These are phyloP conservation scores for Dynastes grantii DNA, from an alignment of 2,888 invertebrate genomes.

Conservation along the genomic window DNA sequence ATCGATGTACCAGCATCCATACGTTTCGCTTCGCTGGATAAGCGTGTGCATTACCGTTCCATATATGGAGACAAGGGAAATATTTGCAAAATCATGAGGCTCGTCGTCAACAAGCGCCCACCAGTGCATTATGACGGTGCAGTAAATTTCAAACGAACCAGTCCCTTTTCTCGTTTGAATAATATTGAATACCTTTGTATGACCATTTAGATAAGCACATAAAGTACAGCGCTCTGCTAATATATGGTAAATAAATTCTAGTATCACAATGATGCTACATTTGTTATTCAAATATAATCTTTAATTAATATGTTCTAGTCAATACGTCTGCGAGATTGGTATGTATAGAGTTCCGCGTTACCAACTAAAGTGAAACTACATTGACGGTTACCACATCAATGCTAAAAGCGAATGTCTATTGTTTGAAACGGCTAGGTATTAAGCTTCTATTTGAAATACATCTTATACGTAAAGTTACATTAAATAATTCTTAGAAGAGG, in stretches of 20 bases:
- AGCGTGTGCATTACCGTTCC: conserved; percentile 27
- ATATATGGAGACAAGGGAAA: conserved; percentile 19
- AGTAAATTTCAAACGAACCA: conserved; percentile 42
- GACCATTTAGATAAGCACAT: conserved; percentile 1
- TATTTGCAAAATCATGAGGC: conserved; percentile 41
- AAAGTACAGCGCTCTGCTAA: background rate
- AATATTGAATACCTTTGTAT: conserved; percentile 10
- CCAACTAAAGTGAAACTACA: background rate
- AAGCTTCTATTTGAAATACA: too few species aligned
- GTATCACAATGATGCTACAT: background rate
- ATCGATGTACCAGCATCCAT: background rate
- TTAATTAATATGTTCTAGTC: background rate
- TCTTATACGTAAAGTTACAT: too few species aligned
- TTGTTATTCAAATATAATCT: background rate
- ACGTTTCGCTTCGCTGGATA: conserved; percentile 20
- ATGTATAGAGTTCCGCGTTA: background rate
- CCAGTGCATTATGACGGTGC: conserved; percentile 33
- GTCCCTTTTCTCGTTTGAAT: conserved; percentile 36
- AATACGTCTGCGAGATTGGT: background rate
- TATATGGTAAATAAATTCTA: conserved; percentile 17
- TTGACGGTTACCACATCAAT: background rate
- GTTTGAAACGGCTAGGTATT: too few species aligned
- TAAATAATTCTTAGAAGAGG: too few species aligned
- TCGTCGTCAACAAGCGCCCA: conserved; percentile 34
- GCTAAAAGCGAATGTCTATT: too few species aligned